Conservation (phyloP, 1,140 invertebrate species). For the Ectropis grisescens region DNA sequence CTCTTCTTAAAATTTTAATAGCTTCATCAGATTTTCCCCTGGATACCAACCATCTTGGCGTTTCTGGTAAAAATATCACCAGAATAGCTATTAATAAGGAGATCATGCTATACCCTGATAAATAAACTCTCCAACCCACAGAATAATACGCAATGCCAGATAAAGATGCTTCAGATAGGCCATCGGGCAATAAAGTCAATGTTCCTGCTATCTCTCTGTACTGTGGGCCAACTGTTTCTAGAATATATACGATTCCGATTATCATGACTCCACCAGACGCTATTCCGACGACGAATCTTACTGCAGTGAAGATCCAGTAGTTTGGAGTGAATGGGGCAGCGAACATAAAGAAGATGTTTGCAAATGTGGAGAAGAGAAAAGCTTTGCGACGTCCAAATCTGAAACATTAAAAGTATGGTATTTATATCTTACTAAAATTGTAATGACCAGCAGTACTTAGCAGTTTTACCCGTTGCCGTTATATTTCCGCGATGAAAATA, state of each 20-base stretch:
- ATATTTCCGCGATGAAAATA: too few species aligned
- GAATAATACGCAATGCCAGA: conserved; percentile 28
- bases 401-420: too few species aligned
- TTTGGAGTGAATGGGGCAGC: conserved; percentile 20
- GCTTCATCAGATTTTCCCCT: conserved; percentile 23
- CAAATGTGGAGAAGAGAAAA: conserved; percentile 15
- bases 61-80: conserved; percentile 28
- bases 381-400: conserved; percentile 32
- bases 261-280: conserved; percentile 26
- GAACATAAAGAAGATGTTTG: conserved; percentile 26
- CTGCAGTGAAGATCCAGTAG: conserved; percentile 21
- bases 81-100: conserved; percentile 20
- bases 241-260: conserved; percentile 16
- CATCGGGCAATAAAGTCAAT: conserved; percentile 22
- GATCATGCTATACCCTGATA: conserved; percentile 14
- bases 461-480: too few species aligned
- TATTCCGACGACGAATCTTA: conserved; percentile 28
- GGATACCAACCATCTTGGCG: conserved; percentile 36
- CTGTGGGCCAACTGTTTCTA: conserved; percentile 29
- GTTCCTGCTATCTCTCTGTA: conserved; percentile 23
- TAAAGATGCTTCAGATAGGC: conserved; percentile 18
- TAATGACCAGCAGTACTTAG: too few species aligned
- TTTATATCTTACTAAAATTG: too few species aligned
- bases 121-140: conserved; percentile 23
- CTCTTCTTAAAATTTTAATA: conserved; percentile 19